Conservation (phyloP, 1,140 invertebrate species). For the Proctacanthus coquilletti region DNA sequence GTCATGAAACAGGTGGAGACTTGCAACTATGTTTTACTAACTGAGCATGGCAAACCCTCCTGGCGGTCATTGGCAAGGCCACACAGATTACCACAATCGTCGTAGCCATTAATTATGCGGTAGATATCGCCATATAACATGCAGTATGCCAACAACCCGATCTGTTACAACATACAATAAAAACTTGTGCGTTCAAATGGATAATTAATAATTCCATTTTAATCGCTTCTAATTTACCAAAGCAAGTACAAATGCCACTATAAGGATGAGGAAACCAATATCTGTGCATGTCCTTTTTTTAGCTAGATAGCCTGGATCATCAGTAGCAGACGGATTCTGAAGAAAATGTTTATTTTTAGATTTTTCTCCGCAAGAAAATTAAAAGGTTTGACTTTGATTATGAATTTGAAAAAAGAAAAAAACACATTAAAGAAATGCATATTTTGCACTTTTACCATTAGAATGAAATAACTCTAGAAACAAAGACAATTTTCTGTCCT, state of each 20-base stretch:
- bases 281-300: conserved; percentile 41
- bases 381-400: too few species aligned
- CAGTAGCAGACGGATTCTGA: too few species aligned
- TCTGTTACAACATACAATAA: conserved; percentile 28
- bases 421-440: too few species aligned
- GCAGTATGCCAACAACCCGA: conserved; percentile 33
- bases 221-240: conserved; percentile 47
- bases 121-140: conserved; percentile 38
- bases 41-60: conserved; percentile 2
- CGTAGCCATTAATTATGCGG: conserved; percentile 46
- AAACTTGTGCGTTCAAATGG: background rate
- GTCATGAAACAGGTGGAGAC: too few species aligned
- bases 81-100: conserved; percentile 52
- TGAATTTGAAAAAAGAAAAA: too few species aligned
- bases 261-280: conserved; percentile 36
- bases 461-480: too few species aligned
- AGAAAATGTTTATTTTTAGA: too few species aligned
- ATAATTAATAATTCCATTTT: conserved; percentile 2
- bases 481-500: too few species aligned
- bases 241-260: conserved; percentile 33
- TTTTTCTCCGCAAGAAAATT: too few species aligned
- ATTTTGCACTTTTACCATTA: too few species aligned
- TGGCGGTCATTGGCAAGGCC: conserved; percentile 32
- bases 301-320: too few species aligned
- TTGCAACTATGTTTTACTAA: too few species aligned